phyloP scores from a whole-genome alignment of 1,140 invertebrate species.

The Pseudomyrmex flavicornis region DNA sequence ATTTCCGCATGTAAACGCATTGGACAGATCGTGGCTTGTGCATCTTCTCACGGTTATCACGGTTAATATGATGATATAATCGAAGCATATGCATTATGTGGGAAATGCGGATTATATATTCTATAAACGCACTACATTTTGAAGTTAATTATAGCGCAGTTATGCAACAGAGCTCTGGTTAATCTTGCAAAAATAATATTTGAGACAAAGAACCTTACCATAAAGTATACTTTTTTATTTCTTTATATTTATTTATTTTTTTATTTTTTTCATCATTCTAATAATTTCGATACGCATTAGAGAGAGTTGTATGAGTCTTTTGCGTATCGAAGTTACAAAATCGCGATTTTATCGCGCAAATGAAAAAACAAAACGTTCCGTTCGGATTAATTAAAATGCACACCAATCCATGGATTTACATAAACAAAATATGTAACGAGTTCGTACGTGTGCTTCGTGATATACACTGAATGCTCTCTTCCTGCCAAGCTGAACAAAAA shows the following conservation, averaged over 20 bases:
- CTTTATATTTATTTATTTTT: neutral
- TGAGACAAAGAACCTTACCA: neutral
- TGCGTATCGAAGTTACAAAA: neutral
- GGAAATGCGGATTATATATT: neutral
- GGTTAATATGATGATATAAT: neutral
- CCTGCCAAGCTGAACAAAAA: conserved; percentile 15
- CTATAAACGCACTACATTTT: neutral
- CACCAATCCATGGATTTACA: conserved; percentile 32
- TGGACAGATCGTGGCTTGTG: neutral
- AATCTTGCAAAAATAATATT: neutral
- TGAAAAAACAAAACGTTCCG: conserved; percentile 10
- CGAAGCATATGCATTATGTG: neutral
- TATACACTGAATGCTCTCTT: neutral
- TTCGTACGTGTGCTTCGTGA: conserved; percentile 1
- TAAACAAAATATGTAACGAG: conserved; percentile 41
- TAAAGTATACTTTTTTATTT: neutral
- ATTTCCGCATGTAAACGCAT: conserved; percentile 5
- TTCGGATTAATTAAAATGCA: conserved; percentile 51
- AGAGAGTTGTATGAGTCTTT: neutral
- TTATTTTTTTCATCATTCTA: neutral
- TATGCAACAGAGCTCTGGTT: neutral
- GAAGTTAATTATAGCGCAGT: neutral
- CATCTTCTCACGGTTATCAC: neutral
- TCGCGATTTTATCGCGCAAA: neutral
- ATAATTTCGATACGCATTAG: neutral